Conservation (phyloP, 1,140 invertebrate genomes). For the Musca vetustissima region DNA sequence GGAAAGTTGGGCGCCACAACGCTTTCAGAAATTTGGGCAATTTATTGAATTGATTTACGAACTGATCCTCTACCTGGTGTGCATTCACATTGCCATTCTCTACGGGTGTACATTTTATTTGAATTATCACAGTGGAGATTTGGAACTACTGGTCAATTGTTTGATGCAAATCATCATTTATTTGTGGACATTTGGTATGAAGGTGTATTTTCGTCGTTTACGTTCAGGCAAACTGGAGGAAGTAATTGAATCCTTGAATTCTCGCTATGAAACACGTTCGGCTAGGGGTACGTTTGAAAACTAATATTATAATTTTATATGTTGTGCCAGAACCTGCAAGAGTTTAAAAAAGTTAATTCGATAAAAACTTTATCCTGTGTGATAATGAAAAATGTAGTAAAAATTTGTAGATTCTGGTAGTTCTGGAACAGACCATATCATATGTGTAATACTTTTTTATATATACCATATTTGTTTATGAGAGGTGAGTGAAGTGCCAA, state of each 20-base stretch:
- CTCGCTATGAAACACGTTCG: constrained; percentile 34
- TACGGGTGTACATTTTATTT: constrained; percentile 43
- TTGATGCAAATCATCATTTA: constrained; percentile 50
- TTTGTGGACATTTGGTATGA: constrained; percentile 44
- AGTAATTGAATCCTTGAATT: constrained; percentile 38
- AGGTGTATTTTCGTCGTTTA: constrained; percentile 46
- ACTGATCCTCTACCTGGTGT: constrained; percentile 41
- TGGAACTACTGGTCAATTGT: constrained; percentile 47
- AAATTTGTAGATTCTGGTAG: no score
- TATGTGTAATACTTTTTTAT: no score
- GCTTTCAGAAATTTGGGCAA: background rate
- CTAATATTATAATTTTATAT: no score
- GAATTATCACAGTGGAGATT: constrained; percentile 37
- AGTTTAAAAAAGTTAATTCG: no score
- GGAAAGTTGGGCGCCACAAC: constrained; percentile 18
- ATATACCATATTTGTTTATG: no score
- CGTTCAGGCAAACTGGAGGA: constrained; percentile 30
- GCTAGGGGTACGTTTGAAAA: constrained; percentile 26
- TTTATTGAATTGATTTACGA: constrained; percentile 34
- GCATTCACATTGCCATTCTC: constrained; percentile 37
- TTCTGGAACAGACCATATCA: no score
- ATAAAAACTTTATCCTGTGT: no score
- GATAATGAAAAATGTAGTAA: no score
- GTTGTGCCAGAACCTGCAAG: no score
- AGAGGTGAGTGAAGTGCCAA: no score